Percentiles rank a stretch among this genome's conserved stretches.
phyloP scores from a whole-genome alignment of 2,888 invertebrate genomes.

The Athalia cordata region DNA sequence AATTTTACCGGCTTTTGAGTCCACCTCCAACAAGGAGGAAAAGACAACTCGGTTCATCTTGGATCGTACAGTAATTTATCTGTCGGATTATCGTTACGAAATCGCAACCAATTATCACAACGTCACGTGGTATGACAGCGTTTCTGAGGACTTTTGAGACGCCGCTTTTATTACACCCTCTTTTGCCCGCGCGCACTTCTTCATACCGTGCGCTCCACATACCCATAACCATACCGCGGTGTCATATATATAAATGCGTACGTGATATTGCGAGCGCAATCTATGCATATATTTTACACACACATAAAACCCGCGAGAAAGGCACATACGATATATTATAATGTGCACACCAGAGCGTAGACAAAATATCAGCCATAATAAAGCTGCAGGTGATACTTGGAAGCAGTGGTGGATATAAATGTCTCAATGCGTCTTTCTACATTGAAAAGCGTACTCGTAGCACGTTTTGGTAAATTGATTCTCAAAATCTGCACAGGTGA shows the following conservation, averaged over 20 bases:
- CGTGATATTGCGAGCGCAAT: conserved; percentile 10
- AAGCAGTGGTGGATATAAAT: conserved; percentile 47
- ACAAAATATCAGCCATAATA: conserved; percentile 64
- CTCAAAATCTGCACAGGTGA: too few species aligned
- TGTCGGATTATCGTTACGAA: conserved; percentile 64
- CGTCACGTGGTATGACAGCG: conserved; percentile 51
- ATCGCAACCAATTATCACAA: conserved; percentile 62
- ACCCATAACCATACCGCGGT: neutral
- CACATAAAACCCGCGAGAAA: neutral
- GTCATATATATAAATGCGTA: neutral
- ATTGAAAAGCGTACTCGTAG: neutral
- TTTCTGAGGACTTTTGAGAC: conserved; percentile 20
- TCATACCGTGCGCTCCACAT: neutral
- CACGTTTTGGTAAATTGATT: neutral
- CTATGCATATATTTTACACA: neutral
- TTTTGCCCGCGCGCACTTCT: neutral
- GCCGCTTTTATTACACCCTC: neutral
- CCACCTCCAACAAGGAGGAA: neutral
- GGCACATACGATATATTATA: conserved; percentile 1
- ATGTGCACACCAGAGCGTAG: conserved; percentile 52
- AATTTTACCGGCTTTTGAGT: conserved; percentile 9
- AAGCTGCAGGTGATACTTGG: conserved; percentile 57
- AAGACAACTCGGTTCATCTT: conserved; percentile 6
- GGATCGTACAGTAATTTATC: conserved; percentile 56
- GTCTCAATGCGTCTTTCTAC: neutral